Percentiles rank a stretch among this genome's conserved stretches.
phyloP scores from a whole-genome alignment of 2,888 invertebrate genomes.

The Latrodectus hesperus region DNA sequence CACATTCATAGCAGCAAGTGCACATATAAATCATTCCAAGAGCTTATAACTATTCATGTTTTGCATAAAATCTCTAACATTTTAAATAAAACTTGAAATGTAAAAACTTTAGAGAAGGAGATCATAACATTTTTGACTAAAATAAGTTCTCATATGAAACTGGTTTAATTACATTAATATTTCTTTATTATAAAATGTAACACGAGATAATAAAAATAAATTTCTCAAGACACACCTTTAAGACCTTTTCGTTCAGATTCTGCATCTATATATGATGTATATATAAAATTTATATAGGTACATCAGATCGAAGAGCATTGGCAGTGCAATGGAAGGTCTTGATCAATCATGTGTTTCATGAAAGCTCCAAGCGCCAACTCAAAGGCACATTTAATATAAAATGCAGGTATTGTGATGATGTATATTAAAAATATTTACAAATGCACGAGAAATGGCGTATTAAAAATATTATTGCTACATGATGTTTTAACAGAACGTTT shows the following conservation, averaged over 20 bases:
- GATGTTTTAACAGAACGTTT: not conserved
- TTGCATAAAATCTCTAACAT: not conserved
- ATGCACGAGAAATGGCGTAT: not conserved
- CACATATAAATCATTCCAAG: no score
- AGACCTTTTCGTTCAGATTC: not conserved
- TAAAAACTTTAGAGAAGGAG: not conserved
- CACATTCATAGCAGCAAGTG: no score
- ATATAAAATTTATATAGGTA: conserved; percentile 7
- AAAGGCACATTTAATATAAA: conserved; percentile 58
- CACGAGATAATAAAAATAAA: not conserved
- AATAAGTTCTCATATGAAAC: not conserved
- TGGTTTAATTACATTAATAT: not conserved
- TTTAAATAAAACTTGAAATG: not conserved
- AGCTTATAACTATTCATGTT: not conserved
- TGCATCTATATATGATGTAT: not conserved
- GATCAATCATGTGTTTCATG: conserved; percentile 39
- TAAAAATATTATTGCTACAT: not conserved
- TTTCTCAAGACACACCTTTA: not conserved
- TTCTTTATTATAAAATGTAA: not conserved
- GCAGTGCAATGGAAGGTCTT: conserved; percentile 46
- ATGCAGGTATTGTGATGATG: conserved; percentile 55
- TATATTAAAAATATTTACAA: conserved; percentile 47
- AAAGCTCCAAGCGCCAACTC: conserved; percentile 39
- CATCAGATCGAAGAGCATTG: conserved; percentile 24
- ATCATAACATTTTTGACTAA: not conserved